phyloP scores from a whole-genome alignment of 2,888 invertebrate species.

The Trichogramma dendrolimi region DNA sequence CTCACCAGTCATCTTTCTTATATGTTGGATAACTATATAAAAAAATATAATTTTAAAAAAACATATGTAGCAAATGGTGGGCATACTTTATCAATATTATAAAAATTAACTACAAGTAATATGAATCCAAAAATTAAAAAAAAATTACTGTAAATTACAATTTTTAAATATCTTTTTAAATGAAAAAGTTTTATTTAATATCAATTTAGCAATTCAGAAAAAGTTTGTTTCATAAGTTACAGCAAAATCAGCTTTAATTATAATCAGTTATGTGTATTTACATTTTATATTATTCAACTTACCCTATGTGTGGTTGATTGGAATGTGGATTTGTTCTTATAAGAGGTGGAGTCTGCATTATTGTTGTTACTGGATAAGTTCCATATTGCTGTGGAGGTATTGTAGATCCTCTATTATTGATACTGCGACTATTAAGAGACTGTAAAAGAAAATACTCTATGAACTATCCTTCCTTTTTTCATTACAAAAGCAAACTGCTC shows the following conservation, averaged over 20 bases:
- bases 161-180: no score
- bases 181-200: no score
- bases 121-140: background rate
- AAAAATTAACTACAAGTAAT: background rate
- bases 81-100: background rate
- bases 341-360: constrained; percentile 54
- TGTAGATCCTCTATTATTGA: constrained; percentile 42
- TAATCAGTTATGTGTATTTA: background rate
- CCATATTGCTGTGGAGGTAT: constrained; percentile 44
- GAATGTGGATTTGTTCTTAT: constrained; percentile 54
- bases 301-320: constrained; percentile 52
- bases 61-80: no score
- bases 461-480: background rate
- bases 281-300: constrained; percentile 30
- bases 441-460: no score
- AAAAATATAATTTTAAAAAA: constrained; percentile 40
- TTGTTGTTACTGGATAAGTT: constrained; percentile 48
- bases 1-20: constrained; percentile 62
- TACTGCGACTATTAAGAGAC: no score
- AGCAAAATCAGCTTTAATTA: background rate
- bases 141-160: no score
- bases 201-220: constrained; percentile 51
- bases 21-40: constrained; percentile 58
- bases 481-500: constrained; percentile 24
- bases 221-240: constrained; percentile 37